A percentile compares a stretch with the other conserved stretches of the same genome.
Conservation (phyloP, 2,113 vertebrate genomes). For the Epinephelus fuscoguttatus region DNA sequence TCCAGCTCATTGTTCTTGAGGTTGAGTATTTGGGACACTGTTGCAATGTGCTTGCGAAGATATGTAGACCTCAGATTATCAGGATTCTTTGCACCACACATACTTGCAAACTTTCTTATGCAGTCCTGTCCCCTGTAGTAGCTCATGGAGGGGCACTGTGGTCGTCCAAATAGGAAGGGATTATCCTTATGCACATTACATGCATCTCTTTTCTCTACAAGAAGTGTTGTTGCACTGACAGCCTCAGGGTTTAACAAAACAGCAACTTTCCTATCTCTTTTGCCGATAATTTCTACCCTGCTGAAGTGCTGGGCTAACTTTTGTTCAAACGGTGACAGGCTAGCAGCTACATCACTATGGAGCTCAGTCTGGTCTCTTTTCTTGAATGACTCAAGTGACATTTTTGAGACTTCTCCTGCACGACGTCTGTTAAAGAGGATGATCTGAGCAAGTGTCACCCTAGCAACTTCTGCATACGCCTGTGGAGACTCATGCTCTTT, state of each 20-base stretch:
- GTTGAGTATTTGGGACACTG: background rate
- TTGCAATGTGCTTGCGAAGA: constrained; percentile 1
- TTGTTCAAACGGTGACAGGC: background rate
- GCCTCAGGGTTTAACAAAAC: constrained; percentile 2
- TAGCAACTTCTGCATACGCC: no score
- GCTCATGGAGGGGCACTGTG: background rate
- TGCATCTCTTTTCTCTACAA: background rate
- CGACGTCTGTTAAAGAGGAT: no score
- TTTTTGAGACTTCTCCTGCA: no score
- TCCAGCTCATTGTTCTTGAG: constrained; percentile 4
- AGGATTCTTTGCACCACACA: background rate
- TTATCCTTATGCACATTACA: constrained; percentile 1
- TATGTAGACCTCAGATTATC: background rate
- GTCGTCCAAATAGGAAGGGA: background rate
- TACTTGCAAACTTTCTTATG: background rate
- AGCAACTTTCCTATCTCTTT: background rate
- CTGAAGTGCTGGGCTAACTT: constrained; percentile 8
- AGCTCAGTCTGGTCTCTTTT: constrained; percentile 10
- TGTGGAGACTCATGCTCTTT: no score
- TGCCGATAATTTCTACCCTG: constrained; percentile 4
- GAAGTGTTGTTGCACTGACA: background rate
- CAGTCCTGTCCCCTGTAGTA: constrained; percentile 8
- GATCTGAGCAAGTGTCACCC: no score
- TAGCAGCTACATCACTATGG: background rate
- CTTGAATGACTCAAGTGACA: no score